phyloP scores from a whole-genome alignment of 1,140 invertebrate genomes.

The Diabrotica undecimpunctata region DNA sequence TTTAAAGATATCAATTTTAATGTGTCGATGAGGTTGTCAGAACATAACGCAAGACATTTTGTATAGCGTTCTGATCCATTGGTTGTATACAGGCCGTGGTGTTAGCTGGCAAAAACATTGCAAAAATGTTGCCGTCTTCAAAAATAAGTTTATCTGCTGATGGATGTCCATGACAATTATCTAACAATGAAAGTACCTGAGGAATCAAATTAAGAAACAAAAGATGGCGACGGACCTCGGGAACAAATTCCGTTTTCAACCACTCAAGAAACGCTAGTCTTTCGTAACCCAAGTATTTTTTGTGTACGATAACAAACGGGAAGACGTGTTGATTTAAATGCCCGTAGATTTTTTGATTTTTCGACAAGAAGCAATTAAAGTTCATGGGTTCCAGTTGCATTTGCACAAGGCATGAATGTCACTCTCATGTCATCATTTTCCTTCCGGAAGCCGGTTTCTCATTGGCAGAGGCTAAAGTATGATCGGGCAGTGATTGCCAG shows the following conservation, averaged over 20 bases:
- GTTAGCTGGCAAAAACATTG: conserved; percentile 46
- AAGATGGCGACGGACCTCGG: too few relatives aligned
- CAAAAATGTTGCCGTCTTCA: too few relatives aligned
- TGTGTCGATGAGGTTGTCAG: too few relatives aligned
- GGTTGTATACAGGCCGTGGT: too few relatives aligned
- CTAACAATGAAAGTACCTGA: conserved; percentile 33
- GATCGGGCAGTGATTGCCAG: conserved; percentile 25
- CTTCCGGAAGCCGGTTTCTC: neutral
- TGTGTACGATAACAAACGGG: conserved; percentile 39
- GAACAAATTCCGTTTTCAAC: conserved; percentile 23
- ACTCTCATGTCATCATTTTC: conserved; percentile 38
- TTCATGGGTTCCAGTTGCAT: too few relatives aligned
- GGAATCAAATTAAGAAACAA: conserved; percentile 19
- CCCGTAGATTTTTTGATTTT: too few relatives aligned
- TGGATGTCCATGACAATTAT: conserved; percentile 42
- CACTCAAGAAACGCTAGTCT: conserved; percentile 17
- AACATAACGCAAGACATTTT: too few relatives aligned
- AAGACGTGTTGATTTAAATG: conserved; percentile 17
- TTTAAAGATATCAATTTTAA: conserved; percentile 26
- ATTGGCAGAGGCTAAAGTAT: too few relatives aligned
- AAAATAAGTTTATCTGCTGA: neutral
- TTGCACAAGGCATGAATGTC: too few relatives aligned
- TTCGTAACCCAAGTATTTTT: conserved; percentile 38
- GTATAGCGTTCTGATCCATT: too few relatives aligned
- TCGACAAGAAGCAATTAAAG: too few relatives aligned